Base-by-base conservation (phyloP, 2,888 invertebrate species). In the Miltochrista miniata region DNA sequence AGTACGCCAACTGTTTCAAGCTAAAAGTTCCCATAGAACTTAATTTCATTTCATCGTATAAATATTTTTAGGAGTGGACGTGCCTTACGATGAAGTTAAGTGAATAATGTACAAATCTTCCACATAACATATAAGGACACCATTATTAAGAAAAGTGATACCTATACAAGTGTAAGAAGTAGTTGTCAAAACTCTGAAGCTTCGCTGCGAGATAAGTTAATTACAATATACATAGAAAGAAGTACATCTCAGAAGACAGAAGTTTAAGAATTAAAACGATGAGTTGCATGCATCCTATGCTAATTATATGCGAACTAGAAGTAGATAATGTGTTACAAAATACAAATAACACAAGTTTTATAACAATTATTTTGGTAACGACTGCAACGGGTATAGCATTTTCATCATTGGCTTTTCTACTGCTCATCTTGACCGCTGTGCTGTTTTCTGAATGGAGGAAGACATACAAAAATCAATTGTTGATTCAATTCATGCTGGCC, bases 401-500 rank as follows among this genome's bases (percentile, higher is more conserved):
- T 0, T 84, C 85, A 1, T 52, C 68, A 0, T 45, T 63, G 4
- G 81, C 87, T 1, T 49, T 88, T 12, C 10, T 70, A 0, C 58
- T 89, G 0, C 74, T 90, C 1, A 51, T 86, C 7, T 48, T 82
- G 11, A 90, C 90, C 0, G 84, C 87, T 0, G 30, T 64, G 0
- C 54, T 88, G 0, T 87, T 87, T 55, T 56, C 60, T 24, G 83
- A 87, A 74, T 90, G 90, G 90, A 80, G 90, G 45, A 61, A 66
- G 1, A 81, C 48, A 31, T 81, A 81, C 68, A 90, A 90, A 59
- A 90, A 90, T 46, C 85, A 87, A 54, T 58, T 88, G 0, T 76
- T 90, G 11, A 70, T 86, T 2, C 90, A 90, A 48, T 83, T 90
- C 24, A 87, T 88, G 81, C 43, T 79, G 0, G 81, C 85, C 2